Evolutionary conservation across 2,797 vertebrate species (phyloP).

Genomic region (Bradypus variegatus): DNA sequence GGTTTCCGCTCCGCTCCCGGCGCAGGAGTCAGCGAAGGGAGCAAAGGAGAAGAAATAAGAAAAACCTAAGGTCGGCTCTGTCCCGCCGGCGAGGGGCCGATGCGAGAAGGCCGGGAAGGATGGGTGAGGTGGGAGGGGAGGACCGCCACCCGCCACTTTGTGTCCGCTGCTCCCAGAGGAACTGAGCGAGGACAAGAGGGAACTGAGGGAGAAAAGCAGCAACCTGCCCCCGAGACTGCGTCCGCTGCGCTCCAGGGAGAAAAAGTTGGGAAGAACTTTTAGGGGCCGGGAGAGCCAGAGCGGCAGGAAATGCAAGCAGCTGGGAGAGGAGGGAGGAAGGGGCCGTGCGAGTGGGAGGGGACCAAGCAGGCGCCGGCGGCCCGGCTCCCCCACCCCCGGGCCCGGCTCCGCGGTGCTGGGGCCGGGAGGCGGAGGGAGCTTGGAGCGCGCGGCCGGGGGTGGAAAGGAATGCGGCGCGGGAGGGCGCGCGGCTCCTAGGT

Average conservation of each 20-base stretch:
- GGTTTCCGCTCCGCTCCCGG: slow-evolving; percentile 23
- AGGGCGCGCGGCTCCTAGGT: slow-evolving; percentile 36
- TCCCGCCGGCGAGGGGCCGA: neutral
- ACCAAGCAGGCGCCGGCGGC: slow-evolving; percentile 56
- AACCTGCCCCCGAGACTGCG: neutral
- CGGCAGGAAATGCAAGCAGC: slow-evolving; percentile 59
- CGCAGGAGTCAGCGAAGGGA: neutral
- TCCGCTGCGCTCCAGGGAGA: neutral
- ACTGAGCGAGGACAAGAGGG: neutral
- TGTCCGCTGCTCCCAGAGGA: neutral
- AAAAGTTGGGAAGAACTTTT: slow-evolving; percentile 59
- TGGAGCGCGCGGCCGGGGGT: slow-evolving; percentile 35
- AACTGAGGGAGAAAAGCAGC: neutral
- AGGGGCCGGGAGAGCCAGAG: slow-evolving; percentile 38
- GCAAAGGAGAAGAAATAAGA: neutral
- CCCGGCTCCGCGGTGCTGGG: slow-evolving; percentile 13
- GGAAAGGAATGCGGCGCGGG: slow-evolving; percentile 43
- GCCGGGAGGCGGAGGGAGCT: slow-evolving; percentile 41
- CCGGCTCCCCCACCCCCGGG: slow-evolving; percentile 47
- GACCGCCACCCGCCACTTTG: neutral
- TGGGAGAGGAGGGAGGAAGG: slow-evolving; percentile 52
- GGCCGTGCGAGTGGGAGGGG: slow-evolving; percentile 60
- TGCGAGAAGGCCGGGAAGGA: neutral
- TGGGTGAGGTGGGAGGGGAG: neutral
- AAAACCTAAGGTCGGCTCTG: neutral